Evolutionary conservation across 2,888 invertebrate species (phyloP).

Genomic region (Phengaris arion): DNA sequence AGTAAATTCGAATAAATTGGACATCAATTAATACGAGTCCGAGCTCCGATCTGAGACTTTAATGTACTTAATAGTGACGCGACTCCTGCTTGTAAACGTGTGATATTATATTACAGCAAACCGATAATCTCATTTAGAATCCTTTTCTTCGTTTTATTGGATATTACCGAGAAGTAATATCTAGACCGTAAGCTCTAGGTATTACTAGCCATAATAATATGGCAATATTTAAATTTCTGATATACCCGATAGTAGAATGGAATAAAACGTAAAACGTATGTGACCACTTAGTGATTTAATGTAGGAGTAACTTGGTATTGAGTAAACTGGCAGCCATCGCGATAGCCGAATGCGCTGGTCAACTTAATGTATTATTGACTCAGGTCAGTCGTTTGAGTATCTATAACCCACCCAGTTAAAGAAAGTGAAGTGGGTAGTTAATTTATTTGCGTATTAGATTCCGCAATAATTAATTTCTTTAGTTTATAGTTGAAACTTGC

Average conservation of each 20-base stretch:
- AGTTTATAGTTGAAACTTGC: background rate
- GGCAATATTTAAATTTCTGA: slow-evolving; percentile 27
- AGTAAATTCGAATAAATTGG: slow-evolving; percentile 56
- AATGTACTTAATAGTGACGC: slow-evolving; percentile 56
- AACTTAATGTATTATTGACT: background rate
- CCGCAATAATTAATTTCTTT: background rate
- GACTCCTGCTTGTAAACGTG: slow-evolving; percentile 50
- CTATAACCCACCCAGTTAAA: background rate
- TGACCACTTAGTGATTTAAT: slow-evolving; percentile 3
- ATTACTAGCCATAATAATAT: background rate
- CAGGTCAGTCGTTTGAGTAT: background rate
- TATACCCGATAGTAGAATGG: slow-evolving; percentile 1
- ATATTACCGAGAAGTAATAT: slow-evolving; percentile 37
- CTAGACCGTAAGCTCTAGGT: background rate
- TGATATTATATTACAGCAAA: slow-evolving; percentile 58
- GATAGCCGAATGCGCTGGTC: background rate
- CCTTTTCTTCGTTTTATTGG: slow-evolving; percentile 58
- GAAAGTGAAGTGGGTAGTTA: background rate
- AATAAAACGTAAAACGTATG: slow-evolving; percentile 12
- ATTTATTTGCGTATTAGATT: background rate
- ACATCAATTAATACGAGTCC: slow-evolving; percentile 59
- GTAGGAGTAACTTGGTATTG: slow-evolving; percentile 15
- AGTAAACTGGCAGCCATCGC: background rate
- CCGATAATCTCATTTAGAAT: slow-evolving; percentile 61
- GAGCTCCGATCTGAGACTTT: slow-evolving; percentile 53